A percentile compares a stretch with the other conserved stretches of the same genome.
Evolutionary conservation across 2,113 vertebrate genomes (phyloP).

Genomic region (Bambusicola thoracicus): DNA sequence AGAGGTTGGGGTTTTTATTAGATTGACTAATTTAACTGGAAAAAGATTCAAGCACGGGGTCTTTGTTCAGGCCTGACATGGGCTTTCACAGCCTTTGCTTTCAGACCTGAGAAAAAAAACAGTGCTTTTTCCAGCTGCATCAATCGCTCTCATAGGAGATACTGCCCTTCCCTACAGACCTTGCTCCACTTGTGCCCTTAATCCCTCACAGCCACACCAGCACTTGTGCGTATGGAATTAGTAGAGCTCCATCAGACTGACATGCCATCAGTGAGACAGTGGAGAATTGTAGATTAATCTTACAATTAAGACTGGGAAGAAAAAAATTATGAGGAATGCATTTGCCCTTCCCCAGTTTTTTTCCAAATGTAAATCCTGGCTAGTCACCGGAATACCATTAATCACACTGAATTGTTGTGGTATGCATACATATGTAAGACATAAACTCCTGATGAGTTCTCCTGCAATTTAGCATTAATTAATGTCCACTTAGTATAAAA

Average conservation of each 20-base stretch:
- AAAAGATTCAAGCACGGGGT: background rate
- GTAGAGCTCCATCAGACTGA: background rate
- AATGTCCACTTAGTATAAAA: slow-evolving; percentile 57
- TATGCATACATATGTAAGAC: slow-evolving; percentile 38
- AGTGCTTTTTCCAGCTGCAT: background rate
- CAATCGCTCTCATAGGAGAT: background rate
- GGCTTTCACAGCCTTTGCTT: background rate
- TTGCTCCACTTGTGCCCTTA: background rate
- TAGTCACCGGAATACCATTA: slow-evolving; percentile 39
- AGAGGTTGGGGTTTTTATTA: background rate
- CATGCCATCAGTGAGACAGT: background rate
- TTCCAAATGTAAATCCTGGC: slow-evolving; percentile 27
- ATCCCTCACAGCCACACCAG: background rate
- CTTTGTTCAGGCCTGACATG: background rate
- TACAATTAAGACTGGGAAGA: background rate
- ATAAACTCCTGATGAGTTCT: slow-evolving; percentile 30
- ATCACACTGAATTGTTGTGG: slow-evolving; percentile 31
- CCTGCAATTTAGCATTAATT: slow-evolving; percentile 47
- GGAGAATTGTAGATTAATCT: background rate
- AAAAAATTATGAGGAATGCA: background rate
- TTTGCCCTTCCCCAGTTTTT: background rate
- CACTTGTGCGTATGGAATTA: background rate
- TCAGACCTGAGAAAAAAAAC: background rate
- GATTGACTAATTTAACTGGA: background rate
- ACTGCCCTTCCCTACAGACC: background rate